Conservation (phyloP, 2,797 vertebrate genomes). For the Rhadinocentrus ornatus region DNA sequence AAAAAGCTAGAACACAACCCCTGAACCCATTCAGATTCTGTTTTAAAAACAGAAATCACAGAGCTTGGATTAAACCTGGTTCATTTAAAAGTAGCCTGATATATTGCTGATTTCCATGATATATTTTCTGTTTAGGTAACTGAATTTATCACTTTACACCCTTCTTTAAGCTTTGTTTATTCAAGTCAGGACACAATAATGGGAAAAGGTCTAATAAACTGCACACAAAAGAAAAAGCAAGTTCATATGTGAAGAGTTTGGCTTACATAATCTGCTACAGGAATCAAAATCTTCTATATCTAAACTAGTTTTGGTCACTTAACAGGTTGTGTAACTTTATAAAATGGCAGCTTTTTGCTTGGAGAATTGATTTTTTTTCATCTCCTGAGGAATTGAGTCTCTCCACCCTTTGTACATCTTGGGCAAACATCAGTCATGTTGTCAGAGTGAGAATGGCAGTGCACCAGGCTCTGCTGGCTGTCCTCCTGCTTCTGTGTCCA, state of each 20-base stretch:
- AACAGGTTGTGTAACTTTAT: background rate
- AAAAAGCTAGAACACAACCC: background rate
- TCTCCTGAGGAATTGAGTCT: background rate
- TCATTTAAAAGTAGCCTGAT: background rate
- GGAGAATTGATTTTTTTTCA: background rate
- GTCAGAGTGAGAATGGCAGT: conserved; percentile 41
- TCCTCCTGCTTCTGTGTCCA: conserved; percentile 26
- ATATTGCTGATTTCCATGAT: background rate
- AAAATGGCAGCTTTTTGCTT: background rate
- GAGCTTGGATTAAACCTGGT: background rate
- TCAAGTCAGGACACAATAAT: background rate
- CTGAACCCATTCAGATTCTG: background rate
- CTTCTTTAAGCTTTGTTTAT: background rate
- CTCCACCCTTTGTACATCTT: conserved; percentile 28
- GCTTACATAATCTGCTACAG: background rate
- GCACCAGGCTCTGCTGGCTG: conserved; percentile 39
- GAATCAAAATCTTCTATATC: background rate
- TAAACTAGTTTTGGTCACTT: background rate
- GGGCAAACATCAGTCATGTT: conserved; percentile 68
- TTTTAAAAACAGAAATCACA: background rate
- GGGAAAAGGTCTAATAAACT: background rate
- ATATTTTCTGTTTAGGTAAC: too few relatives aligned
- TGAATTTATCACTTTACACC: background rate
- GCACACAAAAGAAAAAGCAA: background rate
- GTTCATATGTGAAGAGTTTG: too few relatives aligned